Evolutionary conservation across 2,888 invertebrate species (phyloP), one percentile per base, ranked within the genome.

Genomic region (Deilephila porcellus): DNA sequence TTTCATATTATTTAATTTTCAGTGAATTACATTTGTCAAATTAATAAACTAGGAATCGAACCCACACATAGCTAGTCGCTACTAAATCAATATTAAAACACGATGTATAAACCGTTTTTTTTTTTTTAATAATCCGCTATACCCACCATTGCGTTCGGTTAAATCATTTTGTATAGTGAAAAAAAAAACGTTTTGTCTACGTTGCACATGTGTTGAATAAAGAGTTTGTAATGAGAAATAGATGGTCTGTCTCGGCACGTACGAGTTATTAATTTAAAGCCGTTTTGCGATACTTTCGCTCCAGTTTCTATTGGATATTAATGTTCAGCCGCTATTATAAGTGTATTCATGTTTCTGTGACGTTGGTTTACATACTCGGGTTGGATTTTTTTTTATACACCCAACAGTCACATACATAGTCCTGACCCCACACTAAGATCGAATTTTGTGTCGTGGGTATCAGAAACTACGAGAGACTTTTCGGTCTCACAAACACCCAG

Each of bases 191-290:
- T 64, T 64, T 64, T 37, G 64, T 34, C 6, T 34, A 62, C 19
- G 34, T 37, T 64, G 37, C 37, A 64, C 64, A 64, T 37, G 62
- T 17, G 37, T 20, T 64, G 64, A 34, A 19, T 64, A 64, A 64
- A 37, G 64, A 6, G 37, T 64, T 64, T 64, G 37, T 64, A 64
- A 64, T 64, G 64, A 64, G 64, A 64, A 64, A 64, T 37, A 64
- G 34, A 64, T 64, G 64, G 37, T 34, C n/a, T 37, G 64, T 37
- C 37, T 19, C 64, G n/a, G n/a, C 64, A 64, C 37, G 37, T 64
- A 34, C 37, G 11, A n/a, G 64, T 37, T 64, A 64, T 64, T 64
- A 64, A 64, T 63, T 63, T 63, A n/a, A 63, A 63, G 60, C n/a
- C 34, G 8, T n/a, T 63, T 63, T 37, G 63, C 34, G 34, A 37